Evolutionary conservation across 2,113 vertebrate species (phyloP).

Genomic region (Dicerorhinus sumatrensis): DNA sequence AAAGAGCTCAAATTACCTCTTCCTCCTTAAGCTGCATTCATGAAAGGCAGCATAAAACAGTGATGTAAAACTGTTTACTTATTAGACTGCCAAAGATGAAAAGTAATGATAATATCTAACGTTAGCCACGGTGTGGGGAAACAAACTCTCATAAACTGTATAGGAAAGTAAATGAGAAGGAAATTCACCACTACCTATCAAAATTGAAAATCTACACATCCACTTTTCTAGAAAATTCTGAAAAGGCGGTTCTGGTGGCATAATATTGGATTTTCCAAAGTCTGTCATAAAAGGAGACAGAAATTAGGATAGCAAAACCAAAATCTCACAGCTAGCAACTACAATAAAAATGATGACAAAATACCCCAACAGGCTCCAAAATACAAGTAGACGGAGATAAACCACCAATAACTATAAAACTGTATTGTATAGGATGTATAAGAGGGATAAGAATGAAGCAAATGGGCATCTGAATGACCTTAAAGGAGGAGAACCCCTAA

Average conservation of each 20-base stretch:
- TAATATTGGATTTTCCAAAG: not conserved
- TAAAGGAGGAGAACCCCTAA: not conserved
- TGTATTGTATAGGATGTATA: not conserved
- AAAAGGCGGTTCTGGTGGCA: not conserved
- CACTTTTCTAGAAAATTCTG: not conserved
- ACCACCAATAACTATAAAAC: not conserved
- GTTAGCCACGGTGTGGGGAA: not conserved
- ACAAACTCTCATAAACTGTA: not conserved
- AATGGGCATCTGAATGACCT: not conserved
- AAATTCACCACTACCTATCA: not conserved
- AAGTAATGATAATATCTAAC: not conserved
- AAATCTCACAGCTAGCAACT: not conserved
- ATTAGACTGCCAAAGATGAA: not conserved
- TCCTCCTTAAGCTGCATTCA: not conserved
- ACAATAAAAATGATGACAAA: not conserved
- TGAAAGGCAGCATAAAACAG: not conserved
- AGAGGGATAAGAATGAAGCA: not conserved
- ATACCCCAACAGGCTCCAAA: not conserved
- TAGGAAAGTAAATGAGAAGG: not conserved
- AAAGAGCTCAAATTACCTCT: not conserved
- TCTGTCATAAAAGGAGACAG: not conserved
- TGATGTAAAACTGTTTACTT: not conserved
- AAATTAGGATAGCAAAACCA: not conserved
- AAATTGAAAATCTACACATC: not conserved
- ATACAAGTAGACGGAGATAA: not conserved